Percentiles rank a stretch among this genome's conserved stretches.
Conservation (phyloP, 1,140 invertebrate species). For the Fopius arisanus region DNA sequence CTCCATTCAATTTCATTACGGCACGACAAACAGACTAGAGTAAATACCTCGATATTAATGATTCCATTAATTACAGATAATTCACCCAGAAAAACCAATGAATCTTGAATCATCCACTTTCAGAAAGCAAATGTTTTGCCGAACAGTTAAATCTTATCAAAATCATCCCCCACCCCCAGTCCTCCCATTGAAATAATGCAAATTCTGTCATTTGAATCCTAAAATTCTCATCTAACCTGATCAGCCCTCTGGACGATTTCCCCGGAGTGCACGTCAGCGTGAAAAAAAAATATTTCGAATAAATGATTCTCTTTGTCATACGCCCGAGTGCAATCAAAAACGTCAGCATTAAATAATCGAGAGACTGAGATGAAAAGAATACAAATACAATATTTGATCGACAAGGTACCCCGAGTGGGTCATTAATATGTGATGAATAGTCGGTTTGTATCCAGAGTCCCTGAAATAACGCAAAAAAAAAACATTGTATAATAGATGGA, state of each 20-base stretch:
- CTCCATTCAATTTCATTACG: background rate
- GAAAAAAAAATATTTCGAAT: background rate
- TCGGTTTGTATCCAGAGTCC: background rate
- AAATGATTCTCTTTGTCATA: background rate
- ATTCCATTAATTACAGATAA: background rate
- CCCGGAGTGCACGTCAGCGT: background rate
- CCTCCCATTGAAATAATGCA: background rate
- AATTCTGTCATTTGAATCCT: background rate
- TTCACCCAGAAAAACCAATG: background rate
- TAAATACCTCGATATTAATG: background rate
- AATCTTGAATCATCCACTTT: background rate
- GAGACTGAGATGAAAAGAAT: background rate
- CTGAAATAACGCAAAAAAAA: background rate
- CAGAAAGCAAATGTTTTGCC: background rate
- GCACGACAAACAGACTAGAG: background rate
- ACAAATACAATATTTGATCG: constrained; percentile 9
- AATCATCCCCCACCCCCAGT: background rate
- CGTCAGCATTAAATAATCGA: background rate
- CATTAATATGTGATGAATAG: background rate
- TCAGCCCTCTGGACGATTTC: constrained; percentile 1
- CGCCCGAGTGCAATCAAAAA: background rate
- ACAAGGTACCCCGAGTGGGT: background rate
- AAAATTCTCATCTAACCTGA: background rate
- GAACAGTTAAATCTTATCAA: background rate
- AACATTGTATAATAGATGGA: constrained; percentile 4